Evolutionary conservation across 2,797 vertebrate species (phyloP).

Genomic region (Poeciliopsis turneri): DNA sequence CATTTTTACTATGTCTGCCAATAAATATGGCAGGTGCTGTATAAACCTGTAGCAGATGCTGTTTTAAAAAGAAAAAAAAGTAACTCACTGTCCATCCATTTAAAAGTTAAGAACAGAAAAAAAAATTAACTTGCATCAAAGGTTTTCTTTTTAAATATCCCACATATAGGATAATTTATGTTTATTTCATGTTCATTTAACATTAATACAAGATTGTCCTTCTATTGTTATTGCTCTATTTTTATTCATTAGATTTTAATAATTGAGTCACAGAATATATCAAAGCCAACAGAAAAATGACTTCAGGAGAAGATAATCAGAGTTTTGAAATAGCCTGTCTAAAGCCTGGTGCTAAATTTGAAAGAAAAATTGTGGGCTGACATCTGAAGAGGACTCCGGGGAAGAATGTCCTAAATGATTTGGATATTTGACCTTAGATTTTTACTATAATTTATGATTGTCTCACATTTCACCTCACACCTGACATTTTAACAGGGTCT

Average conservation of each 20-base stretch:
- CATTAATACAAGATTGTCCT: background rate
- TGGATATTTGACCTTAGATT: background rate
- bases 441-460: background rate
- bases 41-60: background rate
- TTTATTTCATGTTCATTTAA: background rate
- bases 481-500: background rate
- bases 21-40: background rate
- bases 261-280: background rate
- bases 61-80: background rate
- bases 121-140: background rate
- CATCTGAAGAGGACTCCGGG: background rate
- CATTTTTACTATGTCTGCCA: background rate
- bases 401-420: background rate
- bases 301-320: background rate
- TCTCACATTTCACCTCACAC: background rate
- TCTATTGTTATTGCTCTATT: background rate
- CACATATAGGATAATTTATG: background rate
- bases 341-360: background rate
- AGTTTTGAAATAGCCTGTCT: background rate
- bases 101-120: background rate
- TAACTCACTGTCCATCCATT: background rate
- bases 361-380: background rate
- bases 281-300: background rate
- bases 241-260: constrained; percentile 1
- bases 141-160: background rate